phyloP scores from a whole-genome alignment of 2,113 vertebrate genomes.

The Phalacrocorax aristotelis region DNA sequence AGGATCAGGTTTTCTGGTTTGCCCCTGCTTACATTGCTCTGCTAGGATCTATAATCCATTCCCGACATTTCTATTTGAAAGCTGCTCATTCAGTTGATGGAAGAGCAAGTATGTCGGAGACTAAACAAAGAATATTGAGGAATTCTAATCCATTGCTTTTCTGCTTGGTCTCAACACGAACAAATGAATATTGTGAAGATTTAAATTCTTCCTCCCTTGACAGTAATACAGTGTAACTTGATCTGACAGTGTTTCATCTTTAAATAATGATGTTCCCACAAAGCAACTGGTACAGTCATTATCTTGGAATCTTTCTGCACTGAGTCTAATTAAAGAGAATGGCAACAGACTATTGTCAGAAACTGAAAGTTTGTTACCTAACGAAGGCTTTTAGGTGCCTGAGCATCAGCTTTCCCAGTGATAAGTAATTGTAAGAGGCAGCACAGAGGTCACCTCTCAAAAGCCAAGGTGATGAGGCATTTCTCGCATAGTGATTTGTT shows the following conservation, averaged over 20 bases:
- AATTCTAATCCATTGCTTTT: background rate
- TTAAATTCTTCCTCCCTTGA: background rate
- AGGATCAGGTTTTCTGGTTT: background rate
- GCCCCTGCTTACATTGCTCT: background rate
- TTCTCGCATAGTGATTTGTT: background rate
- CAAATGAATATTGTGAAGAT: background rate
- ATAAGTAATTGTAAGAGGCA: background rate
- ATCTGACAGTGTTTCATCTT: background rate
- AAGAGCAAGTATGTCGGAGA: background rate
- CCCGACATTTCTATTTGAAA: background rate
- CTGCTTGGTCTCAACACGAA: background rate
- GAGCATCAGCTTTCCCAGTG: background rate
- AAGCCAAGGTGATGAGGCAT: background rate
- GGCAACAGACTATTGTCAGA: background rate
- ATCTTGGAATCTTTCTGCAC: background rate
- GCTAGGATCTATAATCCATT: background rate
- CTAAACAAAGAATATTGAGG: background rate
- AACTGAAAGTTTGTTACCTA: background rate
- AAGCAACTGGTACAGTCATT: background rate
- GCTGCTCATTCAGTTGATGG: background rate
- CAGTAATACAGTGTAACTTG: background rate
- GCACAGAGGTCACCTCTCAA: background rate
- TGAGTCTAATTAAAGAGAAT: background rate
- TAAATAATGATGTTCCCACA: constrained; percentile 25
- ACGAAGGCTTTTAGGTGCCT: background rate